phyloP scores from a whole-genome alignment of 2,888 invertebrate genomes.

The Rhaphigaster nebulosa region DNA sequence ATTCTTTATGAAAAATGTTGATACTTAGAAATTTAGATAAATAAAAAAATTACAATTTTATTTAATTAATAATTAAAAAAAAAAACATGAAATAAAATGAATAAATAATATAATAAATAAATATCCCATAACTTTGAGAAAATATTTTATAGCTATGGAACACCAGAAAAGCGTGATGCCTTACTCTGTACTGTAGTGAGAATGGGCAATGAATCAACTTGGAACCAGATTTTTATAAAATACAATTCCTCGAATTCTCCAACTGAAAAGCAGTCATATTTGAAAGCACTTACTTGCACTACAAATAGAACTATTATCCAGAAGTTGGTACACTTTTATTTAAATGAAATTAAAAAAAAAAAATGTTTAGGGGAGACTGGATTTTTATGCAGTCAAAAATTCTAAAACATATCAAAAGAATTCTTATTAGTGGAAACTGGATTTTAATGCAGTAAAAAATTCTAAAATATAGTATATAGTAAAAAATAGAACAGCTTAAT shows the following conservation, averaged over 20 bases:
- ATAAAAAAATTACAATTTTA: too few species aligned
- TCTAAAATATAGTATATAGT: too few species aligned
- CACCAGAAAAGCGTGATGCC: slow-evolving; percentile 51
- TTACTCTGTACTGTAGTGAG: slow-evolving; percentile 19
- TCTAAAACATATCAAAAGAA: too few species aligned
- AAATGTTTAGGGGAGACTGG: background rate
- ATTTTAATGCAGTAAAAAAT: background rate
- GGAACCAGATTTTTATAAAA: slow-evolving; percentile 26
- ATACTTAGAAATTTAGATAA: too few species aligned
- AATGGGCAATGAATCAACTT: background rate
- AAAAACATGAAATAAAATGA: background rate
- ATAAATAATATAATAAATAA: background rate
- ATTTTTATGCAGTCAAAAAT: background rate
- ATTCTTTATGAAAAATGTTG: too few species aligned
- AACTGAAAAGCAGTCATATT: slow-evolving; percentile 44
- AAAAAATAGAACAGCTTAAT: too few species aligned
- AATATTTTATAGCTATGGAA: slow-evolving; percentile 8
- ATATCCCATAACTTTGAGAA: background rate
- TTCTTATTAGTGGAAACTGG: background rate
- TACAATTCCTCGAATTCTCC: slow-evolving; percentile 21
- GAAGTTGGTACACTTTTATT: background rate
- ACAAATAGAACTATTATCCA: background rate
- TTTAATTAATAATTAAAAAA: too few species aligned
- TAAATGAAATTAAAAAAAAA: background rate
- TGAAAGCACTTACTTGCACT: slow-evolving; percentile 53